Conservation (phyloP, 2,797 vertebrate species). For the Miichthys miiuy region DNA sequence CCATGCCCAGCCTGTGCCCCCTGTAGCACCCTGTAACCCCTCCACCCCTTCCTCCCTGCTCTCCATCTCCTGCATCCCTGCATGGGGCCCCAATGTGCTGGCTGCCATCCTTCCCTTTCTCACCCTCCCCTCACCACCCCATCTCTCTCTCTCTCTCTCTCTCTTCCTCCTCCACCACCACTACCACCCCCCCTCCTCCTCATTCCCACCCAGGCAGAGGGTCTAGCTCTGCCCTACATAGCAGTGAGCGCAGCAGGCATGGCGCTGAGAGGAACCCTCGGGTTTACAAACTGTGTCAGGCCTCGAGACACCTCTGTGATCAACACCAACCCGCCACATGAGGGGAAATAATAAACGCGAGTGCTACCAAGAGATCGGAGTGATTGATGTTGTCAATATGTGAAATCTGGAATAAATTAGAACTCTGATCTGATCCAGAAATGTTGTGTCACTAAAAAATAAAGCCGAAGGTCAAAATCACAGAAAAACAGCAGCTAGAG, state of each 20-base stretch:
- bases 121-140: neutral
- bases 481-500: neutral
- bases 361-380: conserved; percentile 56
- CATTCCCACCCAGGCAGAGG: conserved; percentile 65
- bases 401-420: conserved; percentile 69
- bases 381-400: conserved; percentile 81
- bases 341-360: conserved; percentile 57
- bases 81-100: conserved; percentile 74
- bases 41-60: conserved; percentile 52
- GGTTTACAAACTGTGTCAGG: conserved; percentile 86
- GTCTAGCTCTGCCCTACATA: conserved; percentile 86
- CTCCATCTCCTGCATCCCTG: conserved; percentile 70
- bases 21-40: conserved; percentile 66
- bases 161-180: neutral
- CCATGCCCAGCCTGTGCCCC: conserved; percentile 65
- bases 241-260: conserved; percentile 77
- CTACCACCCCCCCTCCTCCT: neutral
- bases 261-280: conserved; percentile 78
- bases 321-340: conserved; percentile 67
- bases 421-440: conserved; percentile 61
- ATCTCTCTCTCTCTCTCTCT: neutral
- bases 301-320: conserved; percentile 82
- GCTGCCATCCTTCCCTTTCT: conserved; percentile 63
- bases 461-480: conserved; percentile 54
- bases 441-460: conserved; percentile 19